Evolutionary conservation across 2,113 vertebrate species (phyloP).

Genomic region (Xiphophorus couchianus): DNA sequence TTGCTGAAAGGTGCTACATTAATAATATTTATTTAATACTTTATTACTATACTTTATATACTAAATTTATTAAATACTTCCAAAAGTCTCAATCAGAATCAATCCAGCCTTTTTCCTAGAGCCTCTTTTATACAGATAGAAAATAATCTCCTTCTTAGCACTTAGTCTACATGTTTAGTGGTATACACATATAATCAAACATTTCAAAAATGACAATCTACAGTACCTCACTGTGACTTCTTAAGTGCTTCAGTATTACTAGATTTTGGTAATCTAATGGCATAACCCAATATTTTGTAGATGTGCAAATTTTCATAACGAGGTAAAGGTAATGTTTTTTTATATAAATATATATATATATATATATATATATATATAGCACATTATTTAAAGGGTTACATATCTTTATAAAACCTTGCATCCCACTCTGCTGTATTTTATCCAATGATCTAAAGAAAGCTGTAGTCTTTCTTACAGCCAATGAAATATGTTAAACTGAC

Average conservation of each 20-base stretch:
- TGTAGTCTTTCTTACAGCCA: too few relatives aligned
- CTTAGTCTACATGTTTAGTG: neutral
- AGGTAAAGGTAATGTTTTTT: too few relatives aligned
- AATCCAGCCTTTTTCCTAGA: neutral
- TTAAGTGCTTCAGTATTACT: neutral
- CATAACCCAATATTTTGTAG: neutral
- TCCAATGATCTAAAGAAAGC: too few relatives aligned
- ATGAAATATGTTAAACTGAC: too few relatives aligned
- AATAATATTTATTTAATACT: neutral
- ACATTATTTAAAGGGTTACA: too few relatives aligned
- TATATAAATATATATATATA: too few relatives aligned
- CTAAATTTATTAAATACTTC: neutral
- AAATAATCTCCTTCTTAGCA: neutral
- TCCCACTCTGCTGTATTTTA: too few relatives aligned
- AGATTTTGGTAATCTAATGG: neutral
- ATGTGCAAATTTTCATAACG: neutral
- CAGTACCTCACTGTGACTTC: too few relatives aligned
- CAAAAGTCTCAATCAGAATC: too few relatives aligned
- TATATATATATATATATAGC: too few relatives aligned
- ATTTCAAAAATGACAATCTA: neutral
- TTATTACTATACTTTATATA: too few relatives aligned
- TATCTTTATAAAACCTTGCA: too few relatives aligned
- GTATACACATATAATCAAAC: neutral
- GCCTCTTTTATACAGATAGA: neutral
- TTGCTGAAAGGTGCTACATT: neutral